These are phyloP conservation scores for Rostratula benghalensis DNA, from an alignment of 2,113 vertebrate genomes.

Conservation along the genomic window DNA sequence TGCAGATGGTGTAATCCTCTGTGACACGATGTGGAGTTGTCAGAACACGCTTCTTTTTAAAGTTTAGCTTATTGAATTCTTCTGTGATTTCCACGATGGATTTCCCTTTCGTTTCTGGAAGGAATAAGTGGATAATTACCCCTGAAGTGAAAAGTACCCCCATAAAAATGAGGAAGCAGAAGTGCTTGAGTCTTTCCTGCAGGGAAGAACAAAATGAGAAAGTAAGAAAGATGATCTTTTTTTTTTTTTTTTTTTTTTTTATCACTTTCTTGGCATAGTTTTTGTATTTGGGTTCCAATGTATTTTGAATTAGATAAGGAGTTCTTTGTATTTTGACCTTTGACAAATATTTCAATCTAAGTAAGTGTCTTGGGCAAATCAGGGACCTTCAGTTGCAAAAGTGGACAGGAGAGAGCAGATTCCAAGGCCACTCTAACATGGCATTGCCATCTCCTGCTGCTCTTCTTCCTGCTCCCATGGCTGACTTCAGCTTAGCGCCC, in stretches of 20 bases:
- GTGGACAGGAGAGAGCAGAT: not conserved
- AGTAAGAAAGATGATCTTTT: not conserved
- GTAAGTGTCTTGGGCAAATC: not conserved
- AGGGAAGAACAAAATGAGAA: slow-evolving; percentile 15
- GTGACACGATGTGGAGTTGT: not conserved
- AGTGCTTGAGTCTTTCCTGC: slow-evolving; percentile 81
- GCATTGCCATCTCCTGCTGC: not conserved
- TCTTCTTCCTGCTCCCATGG: not conserved
- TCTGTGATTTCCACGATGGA: slow-evolving; percentile 80
- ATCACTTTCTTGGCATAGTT: not conserved
- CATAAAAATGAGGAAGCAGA: slow-evolving; percentile 85
- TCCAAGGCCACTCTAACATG: not conserved
- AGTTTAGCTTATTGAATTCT: slow-evolving; percentile 86
- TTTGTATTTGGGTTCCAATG: not conserved
- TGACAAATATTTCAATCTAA: not conserved
- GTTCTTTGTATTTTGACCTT: not conserved
- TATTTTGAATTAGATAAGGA: not conserved
- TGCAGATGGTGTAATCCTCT: slow-evolving; percentile 48
- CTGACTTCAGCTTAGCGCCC: accelerated
- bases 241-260: not conserved
- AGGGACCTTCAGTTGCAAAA: not conserved
- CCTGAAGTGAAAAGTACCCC: slow-evolving; percentile 75
- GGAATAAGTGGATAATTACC: slow-evolving; percentile 73
- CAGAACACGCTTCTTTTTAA: slow-evolving; percentile 55
- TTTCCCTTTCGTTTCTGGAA: slow-evolving; percentile 91